Base-by-base conservation (phyloP, 2,113 vertebrate genomes). In the Bufo bufo region DNA sequence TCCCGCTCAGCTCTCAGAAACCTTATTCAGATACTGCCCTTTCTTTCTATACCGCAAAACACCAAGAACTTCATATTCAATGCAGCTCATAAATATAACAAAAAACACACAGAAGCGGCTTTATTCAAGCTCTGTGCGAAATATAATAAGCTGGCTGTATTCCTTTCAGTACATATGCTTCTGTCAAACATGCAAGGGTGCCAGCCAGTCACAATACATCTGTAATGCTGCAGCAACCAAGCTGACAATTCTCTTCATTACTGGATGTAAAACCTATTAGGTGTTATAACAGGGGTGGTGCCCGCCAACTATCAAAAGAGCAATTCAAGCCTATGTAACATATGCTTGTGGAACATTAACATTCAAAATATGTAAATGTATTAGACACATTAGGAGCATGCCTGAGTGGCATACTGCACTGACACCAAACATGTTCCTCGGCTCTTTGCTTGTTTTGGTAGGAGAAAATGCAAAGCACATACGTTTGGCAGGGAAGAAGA, bases 61-160 rank as follows among this genome's bases (percentile, higher is more conserved):
- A 71, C 63, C 63, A 84, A 71, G 65, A 65, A 69, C 63, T 83
- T 83, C n/a, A 83, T 83, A 50, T 52, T 65, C 81, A 49, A 65
- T 33, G 33, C 47, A 50, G 20, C 47, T n/a, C 61, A 50, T 50
- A 66, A 66, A 83, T 66, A 83, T 23, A 52, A n/a, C 66, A 12
- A 66, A 56, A 58, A 59, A 66, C 45, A 61, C 45, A 83, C 63
- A 50, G 47, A 5, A 69, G 56, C 56, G 56, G 56, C 79, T 61
- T 61, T 81, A 47, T 33, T 81, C 61, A 58, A 61, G 81, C 81
- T 69, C 47, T 50, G 33, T 66, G 47, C 23, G 49, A 83, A 50
- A 83, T 66, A 52, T 23, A 83, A 69, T 83, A 83, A 83, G 61
- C 81, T 8, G 47, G 0, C 45, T 50, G 16, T 66, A 66, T 66